Evolutionary conservation across 2,113 vertebrate species (phyloP).

Genomic region (Entosphenus tridentatus): DNA sequence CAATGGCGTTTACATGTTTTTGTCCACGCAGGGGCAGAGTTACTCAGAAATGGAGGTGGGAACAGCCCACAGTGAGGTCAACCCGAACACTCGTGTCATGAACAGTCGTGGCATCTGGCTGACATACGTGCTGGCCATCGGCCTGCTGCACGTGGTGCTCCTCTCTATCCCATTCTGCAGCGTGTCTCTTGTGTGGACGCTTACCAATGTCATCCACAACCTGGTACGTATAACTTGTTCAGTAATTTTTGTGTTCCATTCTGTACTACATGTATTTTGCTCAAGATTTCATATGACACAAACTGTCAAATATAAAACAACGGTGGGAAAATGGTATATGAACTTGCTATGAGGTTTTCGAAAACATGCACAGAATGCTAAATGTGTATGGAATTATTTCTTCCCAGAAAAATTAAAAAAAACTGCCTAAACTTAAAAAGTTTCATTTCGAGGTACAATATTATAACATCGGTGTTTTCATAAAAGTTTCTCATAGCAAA

Average conservation of each 20-base stretch:
- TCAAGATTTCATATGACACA: no score
- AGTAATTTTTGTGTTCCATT: no score
- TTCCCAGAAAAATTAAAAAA: not conserved
- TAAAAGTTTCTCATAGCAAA: not conserved
- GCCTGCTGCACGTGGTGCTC: constrained; percentile 83
- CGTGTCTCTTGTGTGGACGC: constrained; percentile 77
- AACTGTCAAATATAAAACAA: no score
- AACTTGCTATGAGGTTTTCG: no score
- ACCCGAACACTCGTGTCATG: constrained; percentile 91
- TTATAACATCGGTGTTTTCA: not conserved
- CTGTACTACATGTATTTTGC: no score
- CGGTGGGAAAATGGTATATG: no score
- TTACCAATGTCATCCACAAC: constrained; percentile 93
- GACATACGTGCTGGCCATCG: constrained; percentile 66
- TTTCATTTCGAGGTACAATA: not conserved
- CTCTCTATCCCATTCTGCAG: constrained; percentile 94
- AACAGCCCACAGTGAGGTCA: constrained; percentile 92
- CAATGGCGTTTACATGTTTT: not conserved
- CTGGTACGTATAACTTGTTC: constrained; percentile 33
- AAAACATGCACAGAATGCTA: no score
- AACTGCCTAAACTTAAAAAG: not conserved
- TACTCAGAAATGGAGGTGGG: constrained; percentile 73
- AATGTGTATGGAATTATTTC: no score
- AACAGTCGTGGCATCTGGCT: constrained; percentile 96
- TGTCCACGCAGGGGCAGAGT: not conserved